These are phyloP conservation scores for Amorpha juglandis DNA, from an alignment of 2,888 invertebrate species.

Conservation along the genomic window DNA sequence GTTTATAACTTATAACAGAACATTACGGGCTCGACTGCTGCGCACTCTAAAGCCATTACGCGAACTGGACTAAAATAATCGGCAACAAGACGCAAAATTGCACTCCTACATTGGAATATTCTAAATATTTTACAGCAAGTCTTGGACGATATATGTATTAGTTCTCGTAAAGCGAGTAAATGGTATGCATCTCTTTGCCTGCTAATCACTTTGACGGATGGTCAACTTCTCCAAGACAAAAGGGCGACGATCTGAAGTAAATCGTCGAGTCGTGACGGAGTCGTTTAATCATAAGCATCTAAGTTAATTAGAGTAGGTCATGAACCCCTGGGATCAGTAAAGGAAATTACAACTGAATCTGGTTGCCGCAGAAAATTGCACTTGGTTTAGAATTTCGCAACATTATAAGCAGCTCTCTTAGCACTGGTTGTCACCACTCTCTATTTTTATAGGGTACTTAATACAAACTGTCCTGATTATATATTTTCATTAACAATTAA, in stretches of 20 bases:
- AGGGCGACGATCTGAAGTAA: slow-evolving; percentile 75
- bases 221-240: slow-evolving; percentile 68
- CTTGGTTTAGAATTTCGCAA: slow-evolving; percentile 66
- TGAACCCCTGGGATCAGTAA: slow-evolving; percentile 77
- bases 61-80: slow-evolving; percentile 27
- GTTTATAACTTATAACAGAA: slow-evolving; percentile 42
- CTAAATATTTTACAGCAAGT: slow-evolving; percentile 20
- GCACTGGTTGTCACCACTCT: slow-evolving; percentile 43
- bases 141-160: slow-evolving; percentile 38
- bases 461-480: not conserved
- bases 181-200: slow-evolving; percentile 49
- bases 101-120: slow-evolving; percentile 31
- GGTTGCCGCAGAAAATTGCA: slow-evolving; percentile 75
- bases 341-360: slow-evolving; percentile 80
- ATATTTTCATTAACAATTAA: not conserved
- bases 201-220: slow-evolving; percentile 62
- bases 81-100: slow-evolving; percentile 33
- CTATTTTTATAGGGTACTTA: slow-evolving; percentile 25
- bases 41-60: slow-evolving; percentile 49
- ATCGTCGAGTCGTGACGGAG: slow-evolving; percentile 78
- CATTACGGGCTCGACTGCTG: slow-evolving; percentile 44
- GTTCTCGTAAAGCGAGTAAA: slow-evolving; percentile 46
- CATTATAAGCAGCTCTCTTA: slow-evolving; percentile 42
- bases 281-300: slow-evolving; percentile 82
- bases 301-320: slow-evolving; percentile 82